Base-by-base conservation (phyloP, 1,140 invertebrate species). In the Drosophila willistoni region DNA sequence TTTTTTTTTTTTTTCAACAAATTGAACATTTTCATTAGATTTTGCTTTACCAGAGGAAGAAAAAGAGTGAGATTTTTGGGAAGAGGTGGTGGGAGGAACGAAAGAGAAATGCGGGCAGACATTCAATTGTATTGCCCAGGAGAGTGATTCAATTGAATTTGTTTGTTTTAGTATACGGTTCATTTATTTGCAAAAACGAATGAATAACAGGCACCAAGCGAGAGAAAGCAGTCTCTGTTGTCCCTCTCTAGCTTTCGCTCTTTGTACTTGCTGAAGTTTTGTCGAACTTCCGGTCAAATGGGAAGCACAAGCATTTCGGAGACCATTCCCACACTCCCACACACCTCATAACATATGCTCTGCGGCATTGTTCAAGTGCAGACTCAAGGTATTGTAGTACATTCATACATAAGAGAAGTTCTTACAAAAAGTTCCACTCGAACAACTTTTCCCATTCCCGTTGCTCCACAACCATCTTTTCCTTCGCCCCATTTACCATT, bases 71-170 rank as follows among this genome's bases (percentile, higher is more conserved):
- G 41, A 2, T 36, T 36, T 36, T 36, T 36, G 13, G 25, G 14
- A 9, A 33, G 14, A 9, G 7, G 51, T 7, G 42, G 55, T 41
- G 7, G n/a, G 33, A 57, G 60, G 29, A 56, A 62, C 42, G 57
- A 57, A 62, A 69, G 80, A 68, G 79, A 51, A 51, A 51, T 51
- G 39, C 13, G 39, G 61, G 39, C 39, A 44, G 68, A 84, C 84
- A 87, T 87, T 87, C 84, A 87, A 87, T 87, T 87, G 84, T 83
- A 89, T 89, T 87, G 84, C 84, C 84, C 84, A 87, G 77, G 84
- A 87, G 84, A 89, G 84, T 80, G 84, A 87, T 87, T 87, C 84
- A 87, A 87, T 87, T 87, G 84, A 87, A 87, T 87, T 89, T 87
- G 84, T 87, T 87, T 87, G 84, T 87, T 87, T 87, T 87, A 81